Base-by-base conservation (phyloP, 2,797 vertebrate species). In the Spea hammondii region DNA sequence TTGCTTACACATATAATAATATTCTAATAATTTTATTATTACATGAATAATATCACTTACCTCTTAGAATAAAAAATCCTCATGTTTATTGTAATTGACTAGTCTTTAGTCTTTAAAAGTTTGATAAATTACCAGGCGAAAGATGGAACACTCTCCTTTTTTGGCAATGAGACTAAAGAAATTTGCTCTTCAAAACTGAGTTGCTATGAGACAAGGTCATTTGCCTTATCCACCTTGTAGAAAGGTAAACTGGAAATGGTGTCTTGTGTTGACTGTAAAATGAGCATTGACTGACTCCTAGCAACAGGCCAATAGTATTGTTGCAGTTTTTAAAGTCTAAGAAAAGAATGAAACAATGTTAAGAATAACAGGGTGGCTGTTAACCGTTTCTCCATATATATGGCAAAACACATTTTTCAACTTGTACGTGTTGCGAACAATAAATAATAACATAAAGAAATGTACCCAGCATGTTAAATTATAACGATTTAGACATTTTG, bases 151-250 rank as follows among this genome's bases (percentile, higher is more conserved):
- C 3, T 53, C 11, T 53, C 7, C 12, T 59, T 59, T 13, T 59
- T 59, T 59, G n/a, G n/a, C 55, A 59, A n/a, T 12, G 55, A 12
- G 59, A 17, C 14, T 62, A 6, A 17, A 32, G 59, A 6, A 12
- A 17, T 17, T 62, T 62, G 5, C 14, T 79, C 76, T 79, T 65
- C 45, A 71, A 82, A 79, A 83, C 70, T 83, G 70, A 74, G 89
- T 88, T 90, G 87, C 90, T 89, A 89, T 88, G 90, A 87, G 85
- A 91, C 88, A 14, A 76, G 77, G 74, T 6, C 8, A 72, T 84
- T 85, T 84, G 85, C 83, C 85, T 86, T 82, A 84, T 83, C 75
- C 84, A 83, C 82, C 79, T 84, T 55, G 86, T 66, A 73, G 87
- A 77, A 85, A 83, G 76, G 83, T 83, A 77, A 83, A 85, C 60